Evolutionary conservation across 2,888 invertebrate genomes (phyloP).

Genomic region (Gastrophysa polygoni): DNA sequence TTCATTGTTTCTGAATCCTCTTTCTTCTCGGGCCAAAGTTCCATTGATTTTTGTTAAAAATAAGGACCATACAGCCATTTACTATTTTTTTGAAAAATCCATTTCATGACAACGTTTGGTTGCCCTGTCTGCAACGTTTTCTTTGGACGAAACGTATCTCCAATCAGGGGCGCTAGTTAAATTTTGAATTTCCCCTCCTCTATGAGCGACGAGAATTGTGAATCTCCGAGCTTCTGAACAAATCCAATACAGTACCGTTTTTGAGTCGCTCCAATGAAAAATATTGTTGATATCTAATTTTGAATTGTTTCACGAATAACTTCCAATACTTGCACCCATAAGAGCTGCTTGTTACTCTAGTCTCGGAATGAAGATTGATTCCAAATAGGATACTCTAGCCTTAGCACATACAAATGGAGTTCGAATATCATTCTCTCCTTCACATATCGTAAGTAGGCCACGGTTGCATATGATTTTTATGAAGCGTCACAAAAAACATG

Average conservation of each 20-base stretch:
- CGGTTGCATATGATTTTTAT: conserved; percentile 11
- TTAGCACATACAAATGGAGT: conserved; percentile 5
- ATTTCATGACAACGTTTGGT: no score
- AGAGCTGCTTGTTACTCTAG: neutral
- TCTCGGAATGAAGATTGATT: neutral
- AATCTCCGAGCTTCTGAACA: conserved; percentile 8
- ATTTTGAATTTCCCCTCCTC: conserved; percentile 37
- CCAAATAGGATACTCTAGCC: conserved; percentile 9
- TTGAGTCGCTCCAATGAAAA: no score
- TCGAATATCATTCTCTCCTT: neutral
- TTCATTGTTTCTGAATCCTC: no score
- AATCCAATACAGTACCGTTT: conserved; percentile 23
- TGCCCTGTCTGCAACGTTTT: neutral
- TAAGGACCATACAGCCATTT: neutral
- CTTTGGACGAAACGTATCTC: no score
- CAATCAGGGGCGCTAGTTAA: conserved; percentile 19
- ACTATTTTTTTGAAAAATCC: neutral
- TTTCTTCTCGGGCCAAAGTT: no score
- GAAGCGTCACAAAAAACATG: conserved; percentile 42
- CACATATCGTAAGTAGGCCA: conserved; percentile 16
- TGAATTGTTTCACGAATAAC: conserved; percentile 28
- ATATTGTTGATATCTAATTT: conserved; percentile 18
- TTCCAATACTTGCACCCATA: neutral
- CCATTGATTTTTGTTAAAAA: neutral
- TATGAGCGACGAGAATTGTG: conserved; percentile 23